Base-by-base conservation (phyloP, 2,797 vertebrate species). In the Coendou prehensilis region DNA sequence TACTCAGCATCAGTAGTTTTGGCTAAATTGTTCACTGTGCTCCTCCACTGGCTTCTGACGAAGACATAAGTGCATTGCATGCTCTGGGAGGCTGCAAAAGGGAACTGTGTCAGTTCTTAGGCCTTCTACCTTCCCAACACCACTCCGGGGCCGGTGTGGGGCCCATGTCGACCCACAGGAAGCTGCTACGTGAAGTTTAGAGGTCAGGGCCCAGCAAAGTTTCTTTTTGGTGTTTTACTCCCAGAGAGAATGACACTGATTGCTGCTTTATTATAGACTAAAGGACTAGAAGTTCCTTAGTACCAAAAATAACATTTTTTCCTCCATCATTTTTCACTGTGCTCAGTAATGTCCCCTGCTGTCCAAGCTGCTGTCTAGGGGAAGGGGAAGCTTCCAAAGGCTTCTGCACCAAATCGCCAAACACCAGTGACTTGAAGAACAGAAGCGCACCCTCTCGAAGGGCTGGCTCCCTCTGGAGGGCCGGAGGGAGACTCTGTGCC, bases 261-360 rank as follows among this genome's bases (percentile, higher is more conserved):
- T 0, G 2, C 28, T 17, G 52, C 2, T 33, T n/a, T 28, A 4
- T 52, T 23, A 20, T 59, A 2, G 47, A 50, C 11, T 30, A 54
- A n/a, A 28, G 23, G 41, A 17, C 22, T 47, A 20, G 26, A 57
- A 59, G 15, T 37, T 59, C 64, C 33, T 67, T 37, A 22, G 41
- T 9, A 20, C 17, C 22, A 23, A 63, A 20, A 56, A 6, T 23
- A 5, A 3, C 18, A 3, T 3, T 54, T 56, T 61, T 64, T 56
- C 52, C 76, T 7, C 47, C 2, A 6, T 11, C 47, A 2, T 17
- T 59, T 14, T 33, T 20, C 41, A 6, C 50, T 28, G 1, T 17
- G 20, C 1, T 33, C 9, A 23, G 9, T 17, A 3, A 6, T 14
- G 0, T 30, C 37, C 2, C 18, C 1, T 2, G 37, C 17, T 18